Base-by-base conservation (phyloP, 53 echinoderm and acorn worm genomes). In the Arbacia lixula region DNA sequence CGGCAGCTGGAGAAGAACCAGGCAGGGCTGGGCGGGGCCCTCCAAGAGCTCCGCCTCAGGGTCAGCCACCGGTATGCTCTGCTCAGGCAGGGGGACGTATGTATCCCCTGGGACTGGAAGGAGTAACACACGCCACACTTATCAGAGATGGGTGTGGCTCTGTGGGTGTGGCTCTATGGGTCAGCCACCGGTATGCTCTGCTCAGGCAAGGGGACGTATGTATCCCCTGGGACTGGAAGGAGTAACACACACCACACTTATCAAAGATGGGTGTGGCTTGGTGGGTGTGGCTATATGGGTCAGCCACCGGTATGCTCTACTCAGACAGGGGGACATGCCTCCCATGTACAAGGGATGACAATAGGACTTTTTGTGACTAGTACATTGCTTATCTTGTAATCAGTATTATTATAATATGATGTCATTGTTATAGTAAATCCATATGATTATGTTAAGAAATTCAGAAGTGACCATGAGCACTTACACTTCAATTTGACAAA, bases 21-120 rank as follows among this genome's bases (percentile, higher is more conserved):
- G 0, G 27, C 38, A 1, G 55, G 78, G 25, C 85, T 88, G 9
- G 89, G 91, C 21, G 91, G 89, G 57, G 61, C 80, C 24, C 14
- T 95, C 60, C 53, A 57, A 0, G 91, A 55, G 12, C 77, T 89
- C 1, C 77, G 85, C 50, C 20, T 99, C 16, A 83, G 84, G 31
- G 69, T 99, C 6, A 76, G 86, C 34, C 92, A 90, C 42, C 83
- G 78, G 73, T 99, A 95, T 67, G 80, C 85, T 3, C 80, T 90
- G 53, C 88, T 86, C 1, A 77, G 89, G 32, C 91, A 91, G 56
- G 99, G 99, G 17, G 92, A 98, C 60, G 77, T 94, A 58, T 94
- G 90, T 43, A 90, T 98, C 34, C 98, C 98, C 2, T 94, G 98
- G 98, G 85, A 98, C 62, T 98, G 94, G 95, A 91, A 89, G 41